Percentiles rank a stretch among this genome's conserved stretches.
These are phyloP conservation scores for Lynx canadensis DNA, from an alignment of 2,113 vertebrate species.

Conservation along the genomic window DNA sequence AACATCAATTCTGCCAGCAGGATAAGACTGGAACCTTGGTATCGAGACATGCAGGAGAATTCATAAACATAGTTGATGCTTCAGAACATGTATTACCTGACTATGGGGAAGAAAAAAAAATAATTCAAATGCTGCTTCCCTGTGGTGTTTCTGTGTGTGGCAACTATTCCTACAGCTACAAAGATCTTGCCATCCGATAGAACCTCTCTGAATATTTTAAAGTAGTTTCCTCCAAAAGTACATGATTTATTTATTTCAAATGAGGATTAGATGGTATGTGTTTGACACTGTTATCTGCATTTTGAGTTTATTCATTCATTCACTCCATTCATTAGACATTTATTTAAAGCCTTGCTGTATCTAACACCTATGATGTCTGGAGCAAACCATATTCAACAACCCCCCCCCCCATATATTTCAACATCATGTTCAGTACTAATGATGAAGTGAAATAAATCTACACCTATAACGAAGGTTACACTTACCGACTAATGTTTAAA, in stretches of 20 bases:
- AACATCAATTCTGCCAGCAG: not conserved
- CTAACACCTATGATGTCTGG: not conserved
- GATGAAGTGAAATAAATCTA: not conserved
- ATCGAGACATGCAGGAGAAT: not conserved
- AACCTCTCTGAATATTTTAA: conserved; percentile 12
- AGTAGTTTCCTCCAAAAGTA: conserved; percentile 8
- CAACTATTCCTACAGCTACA: not conserved
- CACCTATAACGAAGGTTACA: not conserved
- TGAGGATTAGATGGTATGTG: not conserved
- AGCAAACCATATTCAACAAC: not conserved
- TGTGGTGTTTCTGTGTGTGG: not conserved
- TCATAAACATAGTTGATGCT: not conserved
- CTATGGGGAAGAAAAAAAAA: not conserved
- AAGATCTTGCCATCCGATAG: not conserved
- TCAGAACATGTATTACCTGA: not conserved
- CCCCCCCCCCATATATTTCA: not conserved
- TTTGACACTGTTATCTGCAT: not conserved
- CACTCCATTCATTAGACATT: not conserved
- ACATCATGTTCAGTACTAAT: not conserved
- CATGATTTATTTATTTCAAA: conserved; percentile 34
- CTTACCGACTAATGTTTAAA: not conserved
- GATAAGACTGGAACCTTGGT: not conserved
- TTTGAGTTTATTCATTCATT: conserved; percentile 38
- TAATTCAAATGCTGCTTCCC: not conserved
- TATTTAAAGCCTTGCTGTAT: not conserved